Evolutionary conservation across 1,140 invertebrate genomes (phyloP).

Genomic region (Berghia stephanieae): DNA sequence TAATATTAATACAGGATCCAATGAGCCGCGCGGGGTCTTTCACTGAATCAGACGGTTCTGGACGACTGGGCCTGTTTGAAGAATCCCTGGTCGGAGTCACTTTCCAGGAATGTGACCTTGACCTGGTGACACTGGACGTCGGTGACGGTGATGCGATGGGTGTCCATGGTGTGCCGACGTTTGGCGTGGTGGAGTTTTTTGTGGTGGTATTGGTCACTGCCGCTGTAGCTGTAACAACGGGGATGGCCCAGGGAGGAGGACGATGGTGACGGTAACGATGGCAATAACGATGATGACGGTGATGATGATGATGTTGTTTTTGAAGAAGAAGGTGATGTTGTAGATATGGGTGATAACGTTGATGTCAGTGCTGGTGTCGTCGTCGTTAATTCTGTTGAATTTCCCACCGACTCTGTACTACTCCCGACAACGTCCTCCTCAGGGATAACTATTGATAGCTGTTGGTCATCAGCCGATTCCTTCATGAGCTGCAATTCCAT

Average conservation of each 20-base stretch:
- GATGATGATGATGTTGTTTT: no score
- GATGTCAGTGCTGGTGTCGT: no score
- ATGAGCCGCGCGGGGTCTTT: not conserved
- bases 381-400: no score
- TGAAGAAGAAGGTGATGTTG: no score
- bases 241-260: not conserved
- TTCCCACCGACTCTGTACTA: not conserved
- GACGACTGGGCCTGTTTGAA: not conserved
- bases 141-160: slow-evolving; percentile 13
- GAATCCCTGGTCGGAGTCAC: slow-evolving; percentile 14
- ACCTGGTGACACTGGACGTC: slow-evolving; percentile 22
- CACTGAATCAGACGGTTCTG: not conserved
- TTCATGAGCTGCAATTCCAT: slow-evolving; percentile 22
- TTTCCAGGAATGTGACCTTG: slow-evolving; percentile 27
- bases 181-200: slow-evolving; percentile 28
- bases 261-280: no score
- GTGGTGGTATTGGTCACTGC: slow-evolving; percentile 18
- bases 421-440: not conserved
- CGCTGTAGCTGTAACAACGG: slow-evolving; percentile 9
- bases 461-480: not conserved
- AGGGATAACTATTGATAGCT: not conserved
- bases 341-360: no score
- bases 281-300: no score
- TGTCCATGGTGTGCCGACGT: slow-evolving; percentile 18
- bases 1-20: not conserved